A percentile compares a stretch with the other conserved stretches of the same genome.
These are phyloP conservation scores for Sula dactylatra DNA, from an alignment of 2,113 vertebrate species.

Conservation along the genomic window DNA sequence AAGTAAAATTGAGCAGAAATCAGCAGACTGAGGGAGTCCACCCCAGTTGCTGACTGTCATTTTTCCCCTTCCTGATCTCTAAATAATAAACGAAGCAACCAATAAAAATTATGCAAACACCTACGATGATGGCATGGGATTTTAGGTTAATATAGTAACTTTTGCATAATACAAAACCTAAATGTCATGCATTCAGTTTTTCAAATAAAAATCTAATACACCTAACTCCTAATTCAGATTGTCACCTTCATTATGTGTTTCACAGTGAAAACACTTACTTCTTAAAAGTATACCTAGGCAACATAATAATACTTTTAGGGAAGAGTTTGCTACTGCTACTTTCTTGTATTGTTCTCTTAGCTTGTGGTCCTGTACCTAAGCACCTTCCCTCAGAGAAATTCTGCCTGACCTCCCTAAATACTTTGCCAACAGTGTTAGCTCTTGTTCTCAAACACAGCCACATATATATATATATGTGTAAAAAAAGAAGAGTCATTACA, in stretches of 20 bases:
- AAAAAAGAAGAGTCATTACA: not conserved
- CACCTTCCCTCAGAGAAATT: not conserved
- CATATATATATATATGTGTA: too few relatives aligned
- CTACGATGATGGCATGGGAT: not conserved
- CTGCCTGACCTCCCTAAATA: not conserved
- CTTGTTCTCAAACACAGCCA: not conserved
- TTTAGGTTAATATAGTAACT: not conserved
- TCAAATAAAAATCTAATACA: not conserved
- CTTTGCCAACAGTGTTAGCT: not conserved
- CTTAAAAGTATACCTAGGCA: not conserved
- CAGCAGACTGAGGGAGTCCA: not conserved
- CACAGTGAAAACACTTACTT: not conserved
- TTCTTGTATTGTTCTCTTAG: not conserved
- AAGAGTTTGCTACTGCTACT: not conserved
- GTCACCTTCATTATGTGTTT: not conserved
- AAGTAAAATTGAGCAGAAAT: not conserved
- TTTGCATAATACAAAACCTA: not conserved
- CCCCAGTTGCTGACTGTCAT: not conserved
- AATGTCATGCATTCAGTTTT: not conserved
- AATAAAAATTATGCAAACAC: not conserved
- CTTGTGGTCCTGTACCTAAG: not conserved
- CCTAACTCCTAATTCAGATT: not conserved
- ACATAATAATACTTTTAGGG: not conserved
- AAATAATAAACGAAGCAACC: not conserved
- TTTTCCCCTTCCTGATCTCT: not conserved